These are phyloP conservation scores for Drosophila longiperda DNA, from an alignment of 2,888 invertebrate genomes.

Conservation along the genomic window DNA sequence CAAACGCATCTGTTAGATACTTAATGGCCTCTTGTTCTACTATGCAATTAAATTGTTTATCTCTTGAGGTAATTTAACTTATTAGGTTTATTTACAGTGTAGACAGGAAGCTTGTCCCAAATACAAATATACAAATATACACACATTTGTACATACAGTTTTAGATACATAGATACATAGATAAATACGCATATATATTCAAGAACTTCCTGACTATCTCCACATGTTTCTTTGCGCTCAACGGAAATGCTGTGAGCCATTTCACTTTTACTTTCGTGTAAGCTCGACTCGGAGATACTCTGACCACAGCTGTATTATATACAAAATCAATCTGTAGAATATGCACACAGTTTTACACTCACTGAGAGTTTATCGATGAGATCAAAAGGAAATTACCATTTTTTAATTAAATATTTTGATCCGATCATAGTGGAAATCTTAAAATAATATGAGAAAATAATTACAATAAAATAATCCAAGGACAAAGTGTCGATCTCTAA, in stretches of 20 bases:
- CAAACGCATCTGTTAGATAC: constrained; percentile 44
- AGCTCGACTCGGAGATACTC: not conserved
- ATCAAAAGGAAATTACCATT: not conserved
- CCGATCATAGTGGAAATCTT: not conserved
- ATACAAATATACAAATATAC: constrained; percentile 30
- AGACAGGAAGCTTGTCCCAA: constrained; percentile 66
- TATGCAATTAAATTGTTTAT: constrained; percentile 66
- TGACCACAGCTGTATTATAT: not conserved
- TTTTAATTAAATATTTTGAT: not conserved
- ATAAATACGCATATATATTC: constrained; percentile 8
- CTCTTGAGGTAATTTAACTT: constrained; percentile 59
- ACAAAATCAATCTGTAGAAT: not conserved
- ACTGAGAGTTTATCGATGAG: not conserved
- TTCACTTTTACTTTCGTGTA: constrained; percentile 17
- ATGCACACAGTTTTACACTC: not conserved
- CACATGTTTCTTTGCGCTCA: constrained; percentile 7
- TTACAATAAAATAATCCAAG: no score
- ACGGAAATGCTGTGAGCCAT: constrained; percentile 28
- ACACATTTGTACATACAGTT: not conserved
- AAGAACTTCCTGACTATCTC: constrained; percentile 18
- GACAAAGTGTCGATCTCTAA: not conserved
- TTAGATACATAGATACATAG: constrained; percentile 22
- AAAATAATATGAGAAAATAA: not conserved
- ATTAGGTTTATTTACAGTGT: constrained; percentile 62
- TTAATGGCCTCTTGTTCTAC: constrained; percentile 63